Base-by-base conservation (phyloP, 1,140 invertebrate species). In the Laodelphax striatellus region DNA sequence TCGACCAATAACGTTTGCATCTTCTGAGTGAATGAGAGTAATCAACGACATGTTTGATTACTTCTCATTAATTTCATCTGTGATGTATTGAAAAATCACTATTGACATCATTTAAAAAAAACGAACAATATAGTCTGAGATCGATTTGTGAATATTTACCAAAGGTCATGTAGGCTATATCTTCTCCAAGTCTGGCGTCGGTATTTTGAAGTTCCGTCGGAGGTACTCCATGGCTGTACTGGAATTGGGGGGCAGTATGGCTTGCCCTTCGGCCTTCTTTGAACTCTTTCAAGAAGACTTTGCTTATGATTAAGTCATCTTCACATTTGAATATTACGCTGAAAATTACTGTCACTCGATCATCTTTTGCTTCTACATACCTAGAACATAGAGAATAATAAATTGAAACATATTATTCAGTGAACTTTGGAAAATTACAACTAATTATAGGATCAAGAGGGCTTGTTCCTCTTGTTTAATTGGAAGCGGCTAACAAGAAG, bases 161-260 rank as follows among this genome's bases (percentile, higher is more conserved):
- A 79, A 99, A 99, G 67, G 97, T 99, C 68, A 99, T 95, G 76
- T 99, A 99, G 70, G 96, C 95, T 74, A 99, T 95, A 76, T 98
- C 98, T 67, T 98, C 94, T 63, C 94, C 96, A 61, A 92, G 84
- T 72, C 84, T 83, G 43, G 95, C 96, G 72, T 95, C 92, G 16
- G 92, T 92, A 71, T 94, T 90, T 69, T 92, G 84, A 34, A 99
- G 78, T 76, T 99, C 97, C 70, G 92, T 71, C 0, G 97, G 97
- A 16, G 97, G 97, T 73, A 99, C 96, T 69, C 88, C 86, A 73
- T 97, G 92, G 73, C 88, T 93, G 76, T 97, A 97, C 63, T 97
- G 75, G 60, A 91, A 90, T 78, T 92, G 87, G 66, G 92, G 86
- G 71, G 94, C 85, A 57, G 96, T 98, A 70, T 99, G 95, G 66